These are phyloP conservation scores for Dryobates pubescens DNA, from an alignment of 2,797 vertebrate species.

Conservation along the genomic window DNA sequence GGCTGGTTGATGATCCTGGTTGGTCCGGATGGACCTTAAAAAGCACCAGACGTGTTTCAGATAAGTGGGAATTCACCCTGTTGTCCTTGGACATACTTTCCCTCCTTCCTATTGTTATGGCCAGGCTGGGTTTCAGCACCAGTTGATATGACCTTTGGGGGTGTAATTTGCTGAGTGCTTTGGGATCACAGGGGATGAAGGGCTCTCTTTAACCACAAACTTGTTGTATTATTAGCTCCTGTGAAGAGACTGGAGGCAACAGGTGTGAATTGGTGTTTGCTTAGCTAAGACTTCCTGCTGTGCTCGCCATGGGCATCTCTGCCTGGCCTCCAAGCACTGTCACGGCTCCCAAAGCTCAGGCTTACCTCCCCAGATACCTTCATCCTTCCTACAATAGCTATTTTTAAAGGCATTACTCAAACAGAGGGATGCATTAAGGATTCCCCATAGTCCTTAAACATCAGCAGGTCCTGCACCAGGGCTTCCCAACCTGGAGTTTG, in stretches of 20 bases:
- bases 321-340: background rate
- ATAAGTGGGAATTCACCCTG: background rate
- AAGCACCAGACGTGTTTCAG: background rate
- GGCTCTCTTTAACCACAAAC: background rate
- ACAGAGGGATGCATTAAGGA: background rate
- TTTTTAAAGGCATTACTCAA: background rate
- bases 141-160: slow-evolving; percentile 26
- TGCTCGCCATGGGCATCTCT: background rate
- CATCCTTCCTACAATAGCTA: background rate
- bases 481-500: background rate
- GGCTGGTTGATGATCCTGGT: background rate
- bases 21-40: background rate
- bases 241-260: slow-evolving; percentile 38
- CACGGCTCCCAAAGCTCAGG: background rate
- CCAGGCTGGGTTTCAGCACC: background rate
- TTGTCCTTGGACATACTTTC: slow-evolving; percentile 14
- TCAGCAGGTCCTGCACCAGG: background rate
- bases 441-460: background rate
- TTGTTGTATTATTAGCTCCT: slow-evolving; percentile 34
- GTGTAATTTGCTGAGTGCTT: slow-evolving; percentile 4
- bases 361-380: background rate
- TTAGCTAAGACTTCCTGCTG: slow-evolving; percentile 44
- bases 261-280: slow-evolving; percentile 45
- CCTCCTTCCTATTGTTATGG: background rate
- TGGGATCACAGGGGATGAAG: slow-evolving; percentile 53